Evolutionary conservation across 2,888 invertebrate species (phyloP), one percentile per base, ranked within the genome.

Genomic region (Vesta saturnalis): DNA sequence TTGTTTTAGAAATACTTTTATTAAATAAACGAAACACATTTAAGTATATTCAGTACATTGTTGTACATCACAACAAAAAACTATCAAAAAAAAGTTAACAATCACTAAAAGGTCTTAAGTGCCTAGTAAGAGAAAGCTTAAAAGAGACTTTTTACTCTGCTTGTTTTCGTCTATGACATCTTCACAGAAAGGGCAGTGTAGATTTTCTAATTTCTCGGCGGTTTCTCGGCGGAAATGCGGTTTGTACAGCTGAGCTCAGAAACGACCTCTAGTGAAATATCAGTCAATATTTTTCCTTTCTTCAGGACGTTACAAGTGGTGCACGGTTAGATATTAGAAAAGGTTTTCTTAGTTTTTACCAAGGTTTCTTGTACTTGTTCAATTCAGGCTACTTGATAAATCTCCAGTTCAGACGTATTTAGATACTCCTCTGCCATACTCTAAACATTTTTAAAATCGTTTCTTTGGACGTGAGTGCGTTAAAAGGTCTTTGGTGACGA

Each of bases 401-500:
- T 46, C 15, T 46, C 5, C 14, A 46, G 46, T 6, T 46, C 12
- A n/a, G 46, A n/a, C 14, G 46, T 46, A 46, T 46, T 46, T n/a
- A 46, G 8, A 46, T n/a, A 46, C 4, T 6, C 14, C 3, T 46
- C 46, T 5, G 46, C 46, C n/a, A 46, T n/a, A 4, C 8, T 46
- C 46, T 46, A 12, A n/a, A 14, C 3, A 46, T 46, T 12, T 14
- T 46, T 46, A 46, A 46, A 46, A 46, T 46, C 46, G 4, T 46
- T 14, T 5, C n/a, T 14, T n/a, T n/a, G n/a, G 5, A 46, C 12
- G 15, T 49, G n/a, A 49, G 18, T 57, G 58, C 49, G 58, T 46
- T 64, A 18, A 47, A 52, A 39, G 64, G 58, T 57, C 30, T 64
- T n/a, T 59, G 57, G 23, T 65, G 60, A 39, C 60, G 49, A 35